Percentiles rank a stretch among this genome's conserved stretches.
These are phyloP conservation scores for Perca fluviatilis DNA, from an alignment of 2,113 vertebrate genomes.

Conservation along the genomic window DNA sequence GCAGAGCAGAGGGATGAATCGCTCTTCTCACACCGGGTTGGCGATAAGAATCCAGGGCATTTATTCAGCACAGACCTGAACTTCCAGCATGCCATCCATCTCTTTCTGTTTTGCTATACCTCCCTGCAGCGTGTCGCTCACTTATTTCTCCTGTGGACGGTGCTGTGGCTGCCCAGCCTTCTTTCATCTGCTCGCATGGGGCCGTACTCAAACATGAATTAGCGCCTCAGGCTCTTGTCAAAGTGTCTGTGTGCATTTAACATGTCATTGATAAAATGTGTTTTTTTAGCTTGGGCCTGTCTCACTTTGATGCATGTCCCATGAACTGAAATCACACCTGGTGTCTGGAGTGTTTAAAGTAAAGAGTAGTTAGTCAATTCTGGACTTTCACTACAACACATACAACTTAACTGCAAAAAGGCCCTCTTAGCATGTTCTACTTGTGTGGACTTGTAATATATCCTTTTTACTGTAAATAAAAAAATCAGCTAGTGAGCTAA, in stretches of 20 bases:
- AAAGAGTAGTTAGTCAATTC: neutral
- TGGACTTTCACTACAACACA: neutral
- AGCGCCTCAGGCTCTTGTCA: constrained; percentile 29
- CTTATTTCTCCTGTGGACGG: neutral
- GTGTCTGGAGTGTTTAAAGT: neutral
- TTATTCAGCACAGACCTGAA: constrained; percentile 2
- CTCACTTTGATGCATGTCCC: neutral
- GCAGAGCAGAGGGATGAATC: neutral
- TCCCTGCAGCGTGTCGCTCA: neutral
- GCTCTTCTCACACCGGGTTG: neutral
- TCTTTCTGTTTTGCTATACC: neutral
- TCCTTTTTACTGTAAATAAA: too few relatives aligned
- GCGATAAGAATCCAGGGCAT: neutral
- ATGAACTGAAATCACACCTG: neutral
- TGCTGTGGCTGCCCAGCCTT: neutral
- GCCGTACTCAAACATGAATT: constrained; percentile 9
- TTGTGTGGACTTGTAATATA: neutral
- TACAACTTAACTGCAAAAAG: neutral
- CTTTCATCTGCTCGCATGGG: constrained; percentile 26
- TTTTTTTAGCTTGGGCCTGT: neutral
- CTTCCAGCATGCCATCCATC: neutral
- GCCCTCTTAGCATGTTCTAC: neutral
- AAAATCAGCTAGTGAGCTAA: too few relatives aligned
- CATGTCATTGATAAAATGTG: constrained; percentile 22
- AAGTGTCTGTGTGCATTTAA: constrained; percentile 21